phyloP scores from a whole-genome alignment of 2,797 vertebrate species.

The Sebastes itinus region DNA sequence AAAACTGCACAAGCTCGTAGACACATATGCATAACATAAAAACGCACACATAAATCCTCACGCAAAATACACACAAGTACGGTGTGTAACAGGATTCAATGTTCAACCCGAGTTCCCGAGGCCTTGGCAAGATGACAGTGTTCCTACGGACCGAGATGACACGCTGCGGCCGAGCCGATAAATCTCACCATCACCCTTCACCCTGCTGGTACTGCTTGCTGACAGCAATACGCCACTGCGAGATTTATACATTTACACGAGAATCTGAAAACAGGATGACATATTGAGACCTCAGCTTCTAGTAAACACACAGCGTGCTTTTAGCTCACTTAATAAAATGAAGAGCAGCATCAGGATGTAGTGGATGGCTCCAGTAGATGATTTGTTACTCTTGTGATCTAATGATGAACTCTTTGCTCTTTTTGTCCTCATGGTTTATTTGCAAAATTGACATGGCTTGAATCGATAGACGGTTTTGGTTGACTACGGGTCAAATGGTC shows the following conservation, averaged over 20 bases:
- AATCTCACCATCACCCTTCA: conserved; percentile 52
- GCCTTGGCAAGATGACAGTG: conserved; percentile 45
- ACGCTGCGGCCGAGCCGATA: conserved; percentile 46
- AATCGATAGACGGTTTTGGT: conserved; percentile 16
- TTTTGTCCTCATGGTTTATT: conserved; percentile 12
- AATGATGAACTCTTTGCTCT: not conserved
- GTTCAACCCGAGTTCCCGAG: conserved; percentile 20
- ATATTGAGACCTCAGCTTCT: conserved; percentile 26
- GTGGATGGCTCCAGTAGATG: not conserved
- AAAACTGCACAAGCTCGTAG: not conserved
- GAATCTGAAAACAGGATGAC: conserved; percentile 40
- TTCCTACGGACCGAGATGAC: conserved; percentile 33
- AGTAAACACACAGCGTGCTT: conserved; percentile 16
- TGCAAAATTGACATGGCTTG: conserved; percentile 6
- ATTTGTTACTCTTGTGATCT: conserved; percentile 2
- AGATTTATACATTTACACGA: conserved; percentile 50
- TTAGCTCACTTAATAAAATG: conserved; percentile 41
- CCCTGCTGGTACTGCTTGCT: conserved; percentile 31
- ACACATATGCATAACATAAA: conserved; percentile 8
- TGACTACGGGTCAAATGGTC: conserved; percentile 22
- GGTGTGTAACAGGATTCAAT: conserved; percentile 7
- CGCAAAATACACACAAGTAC: not conserved
- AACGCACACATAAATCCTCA: conserved; percentile 10
- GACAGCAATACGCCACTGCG: conserved; percentile 7
- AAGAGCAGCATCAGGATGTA: conserved; percentile 18